phyloP scores from a whole-genome alignment of 2,797 vertebrate species.

The Momotus momota region DNA sequence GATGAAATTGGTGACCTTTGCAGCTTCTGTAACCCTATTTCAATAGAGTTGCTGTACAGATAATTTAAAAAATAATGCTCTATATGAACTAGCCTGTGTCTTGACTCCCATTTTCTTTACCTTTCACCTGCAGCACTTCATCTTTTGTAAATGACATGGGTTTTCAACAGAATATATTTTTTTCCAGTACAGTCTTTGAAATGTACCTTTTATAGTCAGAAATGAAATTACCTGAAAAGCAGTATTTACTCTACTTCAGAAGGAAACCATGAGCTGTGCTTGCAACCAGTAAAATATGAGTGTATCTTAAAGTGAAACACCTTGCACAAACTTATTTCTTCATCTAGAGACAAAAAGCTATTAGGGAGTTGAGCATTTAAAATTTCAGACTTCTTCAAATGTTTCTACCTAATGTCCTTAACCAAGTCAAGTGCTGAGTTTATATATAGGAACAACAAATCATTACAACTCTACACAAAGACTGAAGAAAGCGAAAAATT shows the following conservation, averaged over 20 bases:
- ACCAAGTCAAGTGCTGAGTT: background rate
- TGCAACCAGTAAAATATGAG: background rate
- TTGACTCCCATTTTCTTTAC: background rate
- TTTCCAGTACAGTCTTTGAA: background rate
- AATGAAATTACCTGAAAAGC: slow-evolving; percentile 19
- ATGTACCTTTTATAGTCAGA: background rate
- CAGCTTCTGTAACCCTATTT: background rate
- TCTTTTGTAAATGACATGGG: background rate
- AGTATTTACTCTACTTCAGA: background rate
- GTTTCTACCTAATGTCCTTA: background rate
- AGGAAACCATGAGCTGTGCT: background rate
- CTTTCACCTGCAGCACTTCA: slow-evolving; percentile 9
- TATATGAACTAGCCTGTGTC: background rate
- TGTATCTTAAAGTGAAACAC: background rate
- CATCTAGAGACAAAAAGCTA: background rate
- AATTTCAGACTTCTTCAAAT: background rate
- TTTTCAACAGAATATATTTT: background rate
- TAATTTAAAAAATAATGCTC: background rate
- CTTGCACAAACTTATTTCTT: background rate
- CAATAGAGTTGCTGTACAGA: background rate
- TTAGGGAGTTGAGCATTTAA: background rate
- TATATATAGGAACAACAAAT: background rate
- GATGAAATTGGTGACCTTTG: background rate
- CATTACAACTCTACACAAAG: background rate
- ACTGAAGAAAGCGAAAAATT: background rate